phyloP scores from a whole-genome alignment of 2,113 vertebrate genomes.

The Aegithalos caudatus region DNA sequence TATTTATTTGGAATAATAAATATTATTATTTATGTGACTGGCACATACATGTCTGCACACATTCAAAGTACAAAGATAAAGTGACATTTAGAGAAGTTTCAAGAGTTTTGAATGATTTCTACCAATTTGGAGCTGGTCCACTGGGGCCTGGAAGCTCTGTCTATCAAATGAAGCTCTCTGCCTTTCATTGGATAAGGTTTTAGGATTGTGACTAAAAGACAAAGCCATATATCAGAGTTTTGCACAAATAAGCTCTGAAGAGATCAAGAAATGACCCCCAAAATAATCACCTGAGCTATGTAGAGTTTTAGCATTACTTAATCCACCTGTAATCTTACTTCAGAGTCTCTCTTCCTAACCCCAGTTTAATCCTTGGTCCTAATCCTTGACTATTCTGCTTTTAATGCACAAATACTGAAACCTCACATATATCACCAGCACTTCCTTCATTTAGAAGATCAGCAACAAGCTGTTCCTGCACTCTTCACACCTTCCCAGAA shows the following conservation, averaged over 20 bases:
- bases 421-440: fast-evolving
- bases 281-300: neutral
- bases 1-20: neutral
- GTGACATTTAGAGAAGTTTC: neutral
- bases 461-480: neutral
- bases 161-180: neutral
- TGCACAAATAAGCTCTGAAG: neutral
- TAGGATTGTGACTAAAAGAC: neutral
- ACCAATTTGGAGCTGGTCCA: neutral
- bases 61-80: neutral
- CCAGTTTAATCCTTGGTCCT: neutral
- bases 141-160: fast-evolving
- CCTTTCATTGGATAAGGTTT: neutral
- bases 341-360: neutral
- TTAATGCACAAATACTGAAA: neutral
- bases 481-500: neutral
- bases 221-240: neutral
- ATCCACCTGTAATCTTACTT: neutral
- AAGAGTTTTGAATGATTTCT: neutral
- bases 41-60: neutral
- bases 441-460: neutral
- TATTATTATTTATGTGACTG: neutral
- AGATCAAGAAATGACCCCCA: neutral
- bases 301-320: neutral
- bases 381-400: neutral